A percentile compares a stretch with the other conserved stretches of the same genome.
phyloP scores from a whole-genome alignment of 2,113 vertebrate species.

The Saiga tatarica region DNA sequence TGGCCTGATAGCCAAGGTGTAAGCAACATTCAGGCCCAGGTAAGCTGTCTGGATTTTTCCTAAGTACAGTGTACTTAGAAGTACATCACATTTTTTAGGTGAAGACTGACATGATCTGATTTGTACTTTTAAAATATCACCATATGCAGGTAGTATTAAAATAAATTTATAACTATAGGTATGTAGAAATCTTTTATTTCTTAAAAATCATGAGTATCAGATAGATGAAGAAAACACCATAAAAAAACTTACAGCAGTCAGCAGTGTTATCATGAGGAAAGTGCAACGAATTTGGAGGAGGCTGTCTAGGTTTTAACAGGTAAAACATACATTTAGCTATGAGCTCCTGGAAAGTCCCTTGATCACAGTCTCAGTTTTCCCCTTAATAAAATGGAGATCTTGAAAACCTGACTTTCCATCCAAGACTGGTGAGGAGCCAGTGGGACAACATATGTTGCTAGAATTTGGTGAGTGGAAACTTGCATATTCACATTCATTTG shows the following conservation, averaged over 20 bases:
- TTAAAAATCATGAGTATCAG: background rate
- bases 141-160: background rate
- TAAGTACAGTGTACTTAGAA: background rate
- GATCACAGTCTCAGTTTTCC: background rate
- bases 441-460: background rate
- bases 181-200: background rate
- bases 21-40: background rate
- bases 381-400: background rate
- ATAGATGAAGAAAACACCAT: background rate
- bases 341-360: background rate
- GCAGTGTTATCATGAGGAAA: background rate
- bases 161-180: background rate
- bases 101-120: background rate
- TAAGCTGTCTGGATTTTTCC: background rate
- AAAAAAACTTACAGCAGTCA: background rate
- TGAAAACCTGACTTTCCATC: background rate
- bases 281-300: background rate
- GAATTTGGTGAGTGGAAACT: background rate
- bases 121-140: constrained; percentile 1
- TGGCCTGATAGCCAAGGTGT: background rate
- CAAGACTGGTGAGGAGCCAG: background rate
- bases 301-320: background rate
- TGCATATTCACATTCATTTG: background rate
- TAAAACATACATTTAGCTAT: background rate
- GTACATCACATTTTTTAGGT: background rate